Evolutionary conservation across 2,113 vertebrate species (phyloP).

Genomic region (Melanocharis versteri): DNA sequence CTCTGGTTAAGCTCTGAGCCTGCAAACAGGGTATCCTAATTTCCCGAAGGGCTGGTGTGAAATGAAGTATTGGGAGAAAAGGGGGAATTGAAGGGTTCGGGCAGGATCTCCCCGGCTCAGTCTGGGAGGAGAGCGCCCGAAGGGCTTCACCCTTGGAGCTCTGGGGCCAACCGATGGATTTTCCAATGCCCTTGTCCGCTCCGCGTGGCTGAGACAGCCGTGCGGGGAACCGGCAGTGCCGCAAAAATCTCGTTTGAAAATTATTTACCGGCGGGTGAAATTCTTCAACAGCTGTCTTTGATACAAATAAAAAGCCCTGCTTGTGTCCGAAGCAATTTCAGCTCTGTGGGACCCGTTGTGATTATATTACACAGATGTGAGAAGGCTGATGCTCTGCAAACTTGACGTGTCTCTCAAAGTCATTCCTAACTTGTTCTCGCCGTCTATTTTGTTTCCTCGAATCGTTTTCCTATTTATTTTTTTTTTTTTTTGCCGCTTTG

Average conservation of each 20-base stretch:
- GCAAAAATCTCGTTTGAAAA: background rate
- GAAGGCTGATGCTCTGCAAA: conserved; percentile 25
- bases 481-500: background rate
- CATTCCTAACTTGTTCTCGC: conserved; percentile 18
- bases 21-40: background rate
- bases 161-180: background rate
- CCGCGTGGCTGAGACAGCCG: background rate
- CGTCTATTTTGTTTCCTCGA: background rate
- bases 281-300: conserved; percentile 40
- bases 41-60: background rate
- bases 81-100: background rate
- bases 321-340: background rate
- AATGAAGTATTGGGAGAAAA: background rate
- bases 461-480: background rate
- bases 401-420: conserved; percentile 25
- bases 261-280: conserved; percentile 26
- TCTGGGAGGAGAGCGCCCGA: background rate
- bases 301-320: conserved; percentile 18
- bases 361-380: conserved; percentile 8
- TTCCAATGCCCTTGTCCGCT: background rate
- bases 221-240: background rate
- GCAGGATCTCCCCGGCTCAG: background rate
- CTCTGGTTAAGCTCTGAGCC: background rate
- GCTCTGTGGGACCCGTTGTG: conserved; percentile 16
- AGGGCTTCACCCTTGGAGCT: background rate